Percentiles rank a stretch among this genome's conserved stretches.
Conservation (phyloP, 2,888 invertebrate species). For the Laspeyria flexula region DNA sequence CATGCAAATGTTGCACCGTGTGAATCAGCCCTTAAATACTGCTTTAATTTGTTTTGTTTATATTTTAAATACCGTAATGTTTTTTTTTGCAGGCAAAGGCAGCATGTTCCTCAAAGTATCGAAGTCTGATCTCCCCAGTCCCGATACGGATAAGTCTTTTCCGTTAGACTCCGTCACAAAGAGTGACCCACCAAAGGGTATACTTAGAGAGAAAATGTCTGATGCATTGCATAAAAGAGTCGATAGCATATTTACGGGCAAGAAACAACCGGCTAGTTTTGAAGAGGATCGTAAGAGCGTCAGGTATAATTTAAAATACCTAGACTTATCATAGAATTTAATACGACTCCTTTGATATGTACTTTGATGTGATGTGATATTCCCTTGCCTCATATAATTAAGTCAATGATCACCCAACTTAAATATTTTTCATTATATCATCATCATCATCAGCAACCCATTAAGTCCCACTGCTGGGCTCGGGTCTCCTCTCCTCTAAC, state of each 20-base stretch:
- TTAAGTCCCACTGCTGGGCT: too few species aligned
- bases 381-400: too few species aligned
- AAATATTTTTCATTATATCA: too few species aligned
- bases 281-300: conserved; percentile 93
- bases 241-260: conserved; percentile 60
- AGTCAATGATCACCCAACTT: too few species aligned
- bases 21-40: too few species aligned
- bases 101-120: conserved; percentile 72
- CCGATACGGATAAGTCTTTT: conserved; percentile 76
- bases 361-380: too few species aligned
- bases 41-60: too few species aligned
- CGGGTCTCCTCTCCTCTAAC: too few species aligned
- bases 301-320: conserved; percentile 53
- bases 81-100: conserved; percentile 65
- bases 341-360: too few species aligned
- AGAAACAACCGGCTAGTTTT: conserved; percentile 72
- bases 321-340: too few species aligned
- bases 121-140: conserved; percentile 76
- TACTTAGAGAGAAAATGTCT: conserved; percentile 86
- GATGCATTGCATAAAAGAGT: conserved; percentile 62
- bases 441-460: too few species aligned
- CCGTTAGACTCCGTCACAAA: conserved; percentile 73
- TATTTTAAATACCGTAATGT: not conserved
- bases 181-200: conserved; percentile 86
- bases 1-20: too few species aligned